These are phyloP conservation scores for Anolis carolinensis DNA, from an alignment of 2,113 vertebrate genomes.

Conservation along the genomic window DNA sequence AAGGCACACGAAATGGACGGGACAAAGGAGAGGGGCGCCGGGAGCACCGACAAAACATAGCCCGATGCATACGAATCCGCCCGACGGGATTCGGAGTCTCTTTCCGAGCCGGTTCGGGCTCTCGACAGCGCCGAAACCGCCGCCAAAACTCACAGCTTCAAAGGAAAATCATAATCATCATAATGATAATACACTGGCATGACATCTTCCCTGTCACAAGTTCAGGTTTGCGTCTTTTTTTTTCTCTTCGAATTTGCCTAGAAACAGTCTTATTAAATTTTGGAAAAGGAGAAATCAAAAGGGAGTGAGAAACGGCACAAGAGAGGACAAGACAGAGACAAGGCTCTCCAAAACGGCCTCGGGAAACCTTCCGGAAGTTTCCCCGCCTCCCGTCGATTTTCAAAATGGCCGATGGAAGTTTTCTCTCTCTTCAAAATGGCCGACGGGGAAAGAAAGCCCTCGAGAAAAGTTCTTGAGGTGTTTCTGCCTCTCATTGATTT, in stretches of 20 bases:
- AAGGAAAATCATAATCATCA: not conserved
- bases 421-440: no score
- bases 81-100: not conserved
- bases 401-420: no score
- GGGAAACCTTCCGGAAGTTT: no score
- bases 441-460: no score
- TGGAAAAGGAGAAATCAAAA: not conserved
- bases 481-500: no score
- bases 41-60: no score
- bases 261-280: conserved; percentile 15
- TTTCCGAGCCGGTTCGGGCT: no score
- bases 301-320: not conserved
- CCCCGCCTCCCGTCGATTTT: no score
- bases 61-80: not conserved
- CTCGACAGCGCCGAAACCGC: no score
- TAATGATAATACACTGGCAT: not conserved
- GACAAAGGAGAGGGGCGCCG: no score
- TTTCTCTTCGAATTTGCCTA: not conserved
- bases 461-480: no score
- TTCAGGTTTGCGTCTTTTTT: not conserved
- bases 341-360: not conserved
- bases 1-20: conserved; percentile 26
- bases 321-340: conserved; percentile 39
- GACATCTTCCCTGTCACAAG: not conserved
- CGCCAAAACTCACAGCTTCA: not conserved